These are phyloP conservation scores for Sciurus vulgaris DNA, from an alignment of 2,797 vertebrate species.

Conservation along the genomic window DNA sequence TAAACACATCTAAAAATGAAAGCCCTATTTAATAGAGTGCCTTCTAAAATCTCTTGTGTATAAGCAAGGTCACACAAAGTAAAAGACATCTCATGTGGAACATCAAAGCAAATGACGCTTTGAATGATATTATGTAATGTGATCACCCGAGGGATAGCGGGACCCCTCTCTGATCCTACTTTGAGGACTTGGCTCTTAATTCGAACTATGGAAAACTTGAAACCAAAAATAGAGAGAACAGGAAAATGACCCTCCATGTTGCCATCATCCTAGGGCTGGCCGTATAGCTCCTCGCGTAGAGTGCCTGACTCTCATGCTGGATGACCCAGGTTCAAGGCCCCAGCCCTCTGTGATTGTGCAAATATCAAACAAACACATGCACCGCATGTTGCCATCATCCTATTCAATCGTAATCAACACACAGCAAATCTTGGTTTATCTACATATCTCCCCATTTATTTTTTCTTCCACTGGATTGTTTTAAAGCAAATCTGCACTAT, in stretches of 20 bases:
- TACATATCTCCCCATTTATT: background rate
- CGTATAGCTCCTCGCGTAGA: too few relatives aligned
- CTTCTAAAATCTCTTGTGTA: background rate
- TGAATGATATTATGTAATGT: background rate
- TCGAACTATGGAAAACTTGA: slow-evolving; percentile 23
- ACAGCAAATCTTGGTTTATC: background rate
- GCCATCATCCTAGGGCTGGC: too few relatives aligned
- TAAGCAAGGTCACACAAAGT: background rate
- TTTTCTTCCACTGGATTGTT: background rate
- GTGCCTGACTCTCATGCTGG: too few relatives aligned
- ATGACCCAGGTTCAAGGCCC: too few relatives aligned
- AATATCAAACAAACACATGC: too few relatives aligned
- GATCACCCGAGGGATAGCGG: background rate
- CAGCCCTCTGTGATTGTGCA: too few relatives aligned
- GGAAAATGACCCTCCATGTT: background rate
- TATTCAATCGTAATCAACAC: background rate
- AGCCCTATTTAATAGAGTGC: background rate
- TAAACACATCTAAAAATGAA: slow-evolving; percentile 8
- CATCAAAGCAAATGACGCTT: background rate
- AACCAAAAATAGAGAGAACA: background rate
- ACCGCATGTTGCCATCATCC: too few relatives aligned
- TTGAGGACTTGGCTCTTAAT: background rate
- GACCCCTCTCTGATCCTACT: background rate
- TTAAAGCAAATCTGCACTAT: background rate
- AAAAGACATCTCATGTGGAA: background rate